These are phyloP conservation scores for Hirundichthys speculiger DNA, from an alignment of 2,113 vertebrate genomes.

Conservation along the genomic window DNA sequence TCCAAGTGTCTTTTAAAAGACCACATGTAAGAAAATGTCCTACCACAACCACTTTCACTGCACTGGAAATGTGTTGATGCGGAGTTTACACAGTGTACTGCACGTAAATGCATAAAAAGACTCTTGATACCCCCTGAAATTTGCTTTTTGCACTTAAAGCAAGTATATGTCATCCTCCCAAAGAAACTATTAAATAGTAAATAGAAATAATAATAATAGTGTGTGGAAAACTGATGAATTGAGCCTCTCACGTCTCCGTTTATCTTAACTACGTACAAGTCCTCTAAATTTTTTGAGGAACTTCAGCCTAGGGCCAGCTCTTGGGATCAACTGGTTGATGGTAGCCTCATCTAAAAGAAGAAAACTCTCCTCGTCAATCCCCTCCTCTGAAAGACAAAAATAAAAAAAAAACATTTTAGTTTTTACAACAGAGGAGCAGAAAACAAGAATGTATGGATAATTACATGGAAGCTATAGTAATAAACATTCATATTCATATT, in stretches of 20 bases:
- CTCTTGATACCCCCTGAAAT: not conserved
- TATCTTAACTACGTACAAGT: not conserved
- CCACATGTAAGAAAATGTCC: not conserved
- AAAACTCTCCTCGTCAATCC: not conserved
- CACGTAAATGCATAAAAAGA: not conserved
- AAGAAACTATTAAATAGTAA: not conserved
- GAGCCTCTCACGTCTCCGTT: no score
- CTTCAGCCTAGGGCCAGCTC: not conserved
- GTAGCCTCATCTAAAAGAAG: not conserved
- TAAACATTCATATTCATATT: no score
- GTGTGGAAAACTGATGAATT: no score
- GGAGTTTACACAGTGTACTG: not conserved
- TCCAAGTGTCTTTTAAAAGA: not conserved
- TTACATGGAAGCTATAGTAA: no score
- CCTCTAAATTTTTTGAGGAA: not conserved
- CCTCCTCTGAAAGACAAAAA: slow-evolving; percentile 1
- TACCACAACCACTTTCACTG: slow-evolving; percentile 1
- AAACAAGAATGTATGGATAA: no score
- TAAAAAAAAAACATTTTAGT: no score
- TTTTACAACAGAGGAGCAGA: no score
- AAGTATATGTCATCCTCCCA: not conserved
- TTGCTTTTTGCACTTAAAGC: not conserved
- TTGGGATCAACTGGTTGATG: not conserved
- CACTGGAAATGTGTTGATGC: slow-evolving; percentile 3
- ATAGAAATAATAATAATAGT: not conserved